Percentiles rank a stretch among this genome's conserved stretches.
Evolutionary conservation across 2,797 vertebrate genomes (phyloP).

Genomic region (Meriones psammophilus): DNA sequence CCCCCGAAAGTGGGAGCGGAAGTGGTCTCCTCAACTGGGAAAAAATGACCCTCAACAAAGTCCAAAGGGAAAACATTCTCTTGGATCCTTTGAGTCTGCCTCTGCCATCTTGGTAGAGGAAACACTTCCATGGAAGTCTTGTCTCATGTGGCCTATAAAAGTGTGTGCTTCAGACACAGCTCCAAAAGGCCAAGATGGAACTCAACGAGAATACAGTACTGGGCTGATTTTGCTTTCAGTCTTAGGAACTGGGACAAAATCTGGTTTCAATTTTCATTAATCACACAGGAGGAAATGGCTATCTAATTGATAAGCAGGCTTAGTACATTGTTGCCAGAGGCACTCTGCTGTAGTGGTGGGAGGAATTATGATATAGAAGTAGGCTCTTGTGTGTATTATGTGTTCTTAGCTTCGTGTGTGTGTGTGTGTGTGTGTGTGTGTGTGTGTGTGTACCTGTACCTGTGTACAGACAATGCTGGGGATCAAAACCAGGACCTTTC

Average conservation of each 20-base stretch:
- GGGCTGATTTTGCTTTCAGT: slow-evolving; percentile 38
- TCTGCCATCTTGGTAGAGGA: slow-evolving; percentile 34
- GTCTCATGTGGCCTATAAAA: slow-evolving; percentile 71
- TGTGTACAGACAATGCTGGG: background rate
- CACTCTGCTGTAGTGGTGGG: too few relatives aligned
- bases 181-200: slow-evolving; percentile 65
- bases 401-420: background rate
- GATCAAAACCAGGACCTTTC: background rate
- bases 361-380: background rate
- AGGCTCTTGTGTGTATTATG: background rate
- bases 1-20: background rate
- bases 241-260: slow-evolving; percentile 38
- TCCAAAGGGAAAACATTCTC: slow-evolving; percentile 52
- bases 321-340: too few relatives aligned
- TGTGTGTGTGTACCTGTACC: background rate
- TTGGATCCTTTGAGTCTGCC: background rate
- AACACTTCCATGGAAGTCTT: slow-evolving; percentile 33
- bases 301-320: too few relatives aligned
- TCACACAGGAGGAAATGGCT: background rate
- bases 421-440: background rate
- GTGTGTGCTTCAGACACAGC: slow-evolving; percentile 53
- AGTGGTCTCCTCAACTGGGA: slow-evolving; percentile 43
- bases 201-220: slow-evolving; percentile 30
- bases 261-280: slow-evolving; percentile 65
- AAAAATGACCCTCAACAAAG: slow-evolving; percentile 53